Evolutionary conservation across 2,888 invertebrate species (phyloP), one percentile per base, ranked within the genome.

Genomic region (Protodeltote pygarga): DNA sequence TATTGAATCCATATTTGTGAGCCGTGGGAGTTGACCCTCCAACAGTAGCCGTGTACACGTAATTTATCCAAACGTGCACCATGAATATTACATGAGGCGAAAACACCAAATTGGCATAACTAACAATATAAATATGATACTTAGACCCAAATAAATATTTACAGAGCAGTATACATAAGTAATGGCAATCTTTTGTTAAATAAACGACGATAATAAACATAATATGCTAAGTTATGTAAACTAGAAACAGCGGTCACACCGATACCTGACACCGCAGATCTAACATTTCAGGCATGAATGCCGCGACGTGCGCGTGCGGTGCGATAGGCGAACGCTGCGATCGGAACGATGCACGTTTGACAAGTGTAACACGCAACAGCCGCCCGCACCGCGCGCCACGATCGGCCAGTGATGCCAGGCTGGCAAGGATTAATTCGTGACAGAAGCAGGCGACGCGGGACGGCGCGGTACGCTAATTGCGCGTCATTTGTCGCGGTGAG

Each of bases 401-500:
- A 19, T 1, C n/a, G 5, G 9, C 11, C 4, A 19, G 11, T 10
- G 23, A 17, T 21, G 31, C 16, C 23, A 24, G 27, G n/a, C 9
- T 28, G 24, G 17, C 0, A 17, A 10, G 21, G 40, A 51, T 40
- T 35, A 50, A 31, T 59, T 16, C 27, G 21, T 31, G 60, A 31
- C 60, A 27, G 11, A 8, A 25, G 14, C 52, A 41, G 27, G 32
- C 9, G 9, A 6, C 4, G 21, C 16, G 42, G 41, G 14, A 11
- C 14, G 32, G 8, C 33, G 24, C 41, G 10, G 38, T 9, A 5
- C 27, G 34, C 37, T 53, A 44, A 55, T 53, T 46, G 61, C 27
- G 62, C 46, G 38, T 45, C 55, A 45, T 55, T 61, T 44, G 62
- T 53, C 33, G 61, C 37, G 27, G 14, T 17, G 50, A 4, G 27